Percentiles rank a stretch among this genome's conserved stretches.
phyloP scores from a whole-genome alignment of 2,888 invertebrate genomes.

The Autographa pulchrina region DNA sequence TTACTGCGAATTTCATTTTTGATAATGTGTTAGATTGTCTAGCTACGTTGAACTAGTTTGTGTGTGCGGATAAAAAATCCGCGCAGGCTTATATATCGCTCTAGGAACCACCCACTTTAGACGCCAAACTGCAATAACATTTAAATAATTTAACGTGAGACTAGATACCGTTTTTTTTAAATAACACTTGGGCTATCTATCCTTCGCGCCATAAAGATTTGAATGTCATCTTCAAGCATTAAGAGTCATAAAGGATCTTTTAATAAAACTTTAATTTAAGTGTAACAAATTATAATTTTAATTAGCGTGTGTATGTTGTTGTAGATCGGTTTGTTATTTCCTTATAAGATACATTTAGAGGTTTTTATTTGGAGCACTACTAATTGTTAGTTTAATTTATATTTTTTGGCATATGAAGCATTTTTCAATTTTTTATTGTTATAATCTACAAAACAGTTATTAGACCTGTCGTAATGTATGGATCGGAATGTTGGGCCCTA shows the following conservation, averaged over 20 bases:
- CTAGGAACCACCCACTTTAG: conserved; percentile 82
- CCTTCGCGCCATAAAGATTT: conserved; percentile 54
- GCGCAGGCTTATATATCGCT: conserved; percentile 83
- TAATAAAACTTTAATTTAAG: neutral
- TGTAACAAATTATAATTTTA: neutral
- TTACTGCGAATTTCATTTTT: conserved; percentile 82
- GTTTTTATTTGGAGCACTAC: neutral
- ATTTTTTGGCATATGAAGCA: too few species aligned
- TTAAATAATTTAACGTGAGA: conserved; percentile 80
- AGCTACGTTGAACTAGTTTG: conserved; percentile 84
- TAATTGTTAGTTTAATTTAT: neutral
- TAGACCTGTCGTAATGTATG: too few species aligned
- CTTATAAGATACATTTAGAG: neutral
- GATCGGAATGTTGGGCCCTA: too few species aligned
- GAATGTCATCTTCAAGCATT: conserved; percentile 55
- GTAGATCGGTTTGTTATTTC: neutral
- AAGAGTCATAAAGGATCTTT: conserved; percentile 30
- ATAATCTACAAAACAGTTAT: too few species aligned
- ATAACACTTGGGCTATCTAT: conserved; percentile 68
- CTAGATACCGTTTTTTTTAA: conserved; percentile 69
- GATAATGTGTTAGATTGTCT: conserved; percentile 65
- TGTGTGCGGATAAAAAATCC: conserved; percentile 83
- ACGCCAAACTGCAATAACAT: conserved; percentile 81
- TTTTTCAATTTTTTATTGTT: too few species aligned
- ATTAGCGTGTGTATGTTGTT: neutral